phyloP scores from a whole-genome alignment of 2,113 vertebrate species.

The Peromyscus polionotus region DNA sequence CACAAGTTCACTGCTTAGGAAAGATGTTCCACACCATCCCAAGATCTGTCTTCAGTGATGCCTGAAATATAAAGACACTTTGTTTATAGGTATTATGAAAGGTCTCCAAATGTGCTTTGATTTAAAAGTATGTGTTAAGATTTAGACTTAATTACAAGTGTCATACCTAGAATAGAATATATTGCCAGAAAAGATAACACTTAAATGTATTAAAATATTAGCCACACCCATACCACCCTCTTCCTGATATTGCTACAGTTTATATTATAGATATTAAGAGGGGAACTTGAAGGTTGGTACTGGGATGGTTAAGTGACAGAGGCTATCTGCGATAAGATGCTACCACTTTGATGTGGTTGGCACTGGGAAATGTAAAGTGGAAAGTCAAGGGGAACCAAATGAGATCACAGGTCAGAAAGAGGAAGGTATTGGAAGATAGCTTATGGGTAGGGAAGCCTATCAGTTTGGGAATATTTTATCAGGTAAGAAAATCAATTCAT shows the following conservation, averaged over 20 bases:
- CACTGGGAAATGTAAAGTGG: background rate
- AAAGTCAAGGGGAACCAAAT: too few relatives aligned
- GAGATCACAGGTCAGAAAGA: accelerated
- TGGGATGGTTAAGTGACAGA: background rate
- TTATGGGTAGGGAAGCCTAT: accelerated
- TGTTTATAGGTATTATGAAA: background rate
- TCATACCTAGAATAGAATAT: background rate
- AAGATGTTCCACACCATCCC: accelerated
- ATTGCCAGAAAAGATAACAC: too few relatives aligned
- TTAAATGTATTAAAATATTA: background rate
- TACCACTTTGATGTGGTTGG: background rate
- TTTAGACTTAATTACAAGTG: background rate
- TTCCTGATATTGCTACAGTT: background rate
- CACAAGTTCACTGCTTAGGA: accelerated
- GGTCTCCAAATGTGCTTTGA: background rate
- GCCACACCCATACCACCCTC: too few relatives aligned
- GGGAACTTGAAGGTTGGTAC: background rate
- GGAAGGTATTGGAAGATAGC: background rate
- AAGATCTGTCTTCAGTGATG: too few relatives aligned
- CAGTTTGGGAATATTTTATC: background rate
- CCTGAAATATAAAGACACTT: background rate
- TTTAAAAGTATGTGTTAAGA: background rate
- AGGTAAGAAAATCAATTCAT: background rate
- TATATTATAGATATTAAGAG: background rate
- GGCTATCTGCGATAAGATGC: background rate